Percentiles rank a stretch among this genome's conserved stretches.
Evolutionary conservation across 2,113 vertebrate genomes (phyloP).

Genomic region (Eolophus roseicapilla): DNA sequence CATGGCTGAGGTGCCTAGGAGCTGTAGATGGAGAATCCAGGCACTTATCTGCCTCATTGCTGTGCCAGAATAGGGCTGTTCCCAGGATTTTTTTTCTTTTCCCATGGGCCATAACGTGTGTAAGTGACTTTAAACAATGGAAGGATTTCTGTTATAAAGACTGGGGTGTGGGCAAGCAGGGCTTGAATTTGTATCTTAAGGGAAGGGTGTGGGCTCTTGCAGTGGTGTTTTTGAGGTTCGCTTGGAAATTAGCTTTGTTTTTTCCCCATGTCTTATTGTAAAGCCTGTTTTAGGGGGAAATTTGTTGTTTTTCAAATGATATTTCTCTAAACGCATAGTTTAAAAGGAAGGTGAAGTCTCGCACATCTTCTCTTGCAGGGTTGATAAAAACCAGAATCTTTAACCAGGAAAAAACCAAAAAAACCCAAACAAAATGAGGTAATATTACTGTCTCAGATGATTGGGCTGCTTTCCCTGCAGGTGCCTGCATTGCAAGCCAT

Average conservation of each 20-base stretch:
- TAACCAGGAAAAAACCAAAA: background rate
- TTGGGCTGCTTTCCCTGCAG: slow-evolving; percentile 3
- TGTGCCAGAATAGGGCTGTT: background rate
- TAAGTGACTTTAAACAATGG: slow-evolving; percentile 47
- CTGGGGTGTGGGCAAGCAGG: background rate
- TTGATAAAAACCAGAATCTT: slow-evolving; percentile 10
- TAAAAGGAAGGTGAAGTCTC: slow-evolving; percentile 2
- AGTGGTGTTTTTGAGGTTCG: background rate
- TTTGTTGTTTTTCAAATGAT: background rate
- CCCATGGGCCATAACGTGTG: background rate
- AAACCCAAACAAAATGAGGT: background rate
- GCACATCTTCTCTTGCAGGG: background rate
- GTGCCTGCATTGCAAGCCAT: background rate
- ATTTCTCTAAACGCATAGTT: background rate
- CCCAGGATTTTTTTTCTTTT: background rate
- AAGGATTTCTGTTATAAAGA: slow-evolving; percentile 11
- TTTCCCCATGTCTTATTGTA: background rate
- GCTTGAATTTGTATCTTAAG: background rate
- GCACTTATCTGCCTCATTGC: background rate
- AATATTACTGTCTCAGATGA: background rate
- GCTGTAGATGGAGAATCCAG: background rate
- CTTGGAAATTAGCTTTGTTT: background rate
- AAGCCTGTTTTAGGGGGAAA: background rate
- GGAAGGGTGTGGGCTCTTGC: slow-evolving; percentile 47
- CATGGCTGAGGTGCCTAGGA: background rate